Evolutionary conservation across 2,113 vertebrate species (phyloP).

Genomic region (Glareola pratincola): DNA sequence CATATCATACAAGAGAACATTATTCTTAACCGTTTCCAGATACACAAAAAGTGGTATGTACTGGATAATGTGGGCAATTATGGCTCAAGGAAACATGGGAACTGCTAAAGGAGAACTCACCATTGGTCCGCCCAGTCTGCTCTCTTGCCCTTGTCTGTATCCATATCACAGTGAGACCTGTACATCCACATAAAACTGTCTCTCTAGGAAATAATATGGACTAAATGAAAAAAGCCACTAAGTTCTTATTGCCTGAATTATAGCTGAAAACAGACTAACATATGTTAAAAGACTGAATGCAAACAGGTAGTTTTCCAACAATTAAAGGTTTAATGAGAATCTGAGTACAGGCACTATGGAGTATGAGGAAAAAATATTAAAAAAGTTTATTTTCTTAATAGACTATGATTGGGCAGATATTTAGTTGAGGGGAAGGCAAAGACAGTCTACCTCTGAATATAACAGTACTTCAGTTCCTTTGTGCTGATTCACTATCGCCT

Average conservation of each 20-base stretch:
- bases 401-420: neutral
- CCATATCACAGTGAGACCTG: neutral
- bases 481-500: neutral
- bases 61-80: neutral
- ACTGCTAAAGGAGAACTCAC: neutral
- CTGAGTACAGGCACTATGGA: neutral
- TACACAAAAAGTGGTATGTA: neutral
- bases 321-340: neutral
- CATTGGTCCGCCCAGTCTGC: neutral
- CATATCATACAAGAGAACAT: neutral
- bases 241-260: neutral
- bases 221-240: neutral
- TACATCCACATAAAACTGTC: neutral
- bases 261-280: neutral
- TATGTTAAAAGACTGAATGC: neutral
- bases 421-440: neutral
- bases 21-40: neutral
- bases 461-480: neutral
- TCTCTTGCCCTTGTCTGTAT: neutral
- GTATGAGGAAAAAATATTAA: neutral
- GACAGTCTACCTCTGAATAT: neutral
- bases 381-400: neutral
- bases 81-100: neutral
- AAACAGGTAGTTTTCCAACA: neutral
- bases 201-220: neutral